These are phyloP conservation scores for Phylloscopus collybita DNA, from an alignment of 2,797 vertebrate genomes.

Conservation along the genomic window DNA sequence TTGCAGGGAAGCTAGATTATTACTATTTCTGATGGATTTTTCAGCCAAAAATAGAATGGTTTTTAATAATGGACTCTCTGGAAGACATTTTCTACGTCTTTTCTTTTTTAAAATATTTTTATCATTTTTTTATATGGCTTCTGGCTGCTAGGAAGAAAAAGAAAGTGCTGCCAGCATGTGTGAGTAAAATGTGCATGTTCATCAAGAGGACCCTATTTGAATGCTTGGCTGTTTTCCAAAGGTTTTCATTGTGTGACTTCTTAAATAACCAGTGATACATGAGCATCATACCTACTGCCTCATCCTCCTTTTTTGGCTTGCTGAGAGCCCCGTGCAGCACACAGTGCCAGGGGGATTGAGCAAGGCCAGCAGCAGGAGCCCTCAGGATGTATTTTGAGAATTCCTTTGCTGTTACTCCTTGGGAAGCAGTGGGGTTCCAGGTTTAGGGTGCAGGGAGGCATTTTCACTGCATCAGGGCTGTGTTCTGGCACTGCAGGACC, in stretches of 20 bases:
- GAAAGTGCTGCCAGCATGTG: not conserved
- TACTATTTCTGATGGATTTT: conserved; percentile 60
- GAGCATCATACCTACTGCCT: not conserved
- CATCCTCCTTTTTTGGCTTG: conserved; percentile 16
- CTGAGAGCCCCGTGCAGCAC: not conserved
- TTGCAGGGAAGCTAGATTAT: conserved; percentile 40
- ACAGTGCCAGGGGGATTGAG: not conserved
- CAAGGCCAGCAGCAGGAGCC: not conserved
- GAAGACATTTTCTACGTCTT: not conserved
- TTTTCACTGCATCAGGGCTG: not conserved
- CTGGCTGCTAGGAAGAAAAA: not conserved
- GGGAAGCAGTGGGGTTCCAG: not conserved
- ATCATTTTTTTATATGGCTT: not conserved
- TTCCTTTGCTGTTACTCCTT: not conserved
- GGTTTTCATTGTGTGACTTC: not conserved
- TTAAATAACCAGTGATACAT: conserved; percentile 15
- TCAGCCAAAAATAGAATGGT: conserved; percentile 4
- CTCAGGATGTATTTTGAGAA: not conserved
- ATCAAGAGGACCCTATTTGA: conserved; percentile 5
- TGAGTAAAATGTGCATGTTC: conserved; percentile 42
- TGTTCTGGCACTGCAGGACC: conserved; percentile 82
- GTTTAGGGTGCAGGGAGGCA: not conserved
- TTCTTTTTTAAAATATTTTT: not conserved
- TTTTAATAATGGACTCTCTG: not conserved
- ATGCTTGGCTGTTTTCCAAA: conserved; percentile 18